Base-by-base conservation (phyloP, 2,888 invertebrate species). In the Venustoraphidia nigricollis region DNA sequence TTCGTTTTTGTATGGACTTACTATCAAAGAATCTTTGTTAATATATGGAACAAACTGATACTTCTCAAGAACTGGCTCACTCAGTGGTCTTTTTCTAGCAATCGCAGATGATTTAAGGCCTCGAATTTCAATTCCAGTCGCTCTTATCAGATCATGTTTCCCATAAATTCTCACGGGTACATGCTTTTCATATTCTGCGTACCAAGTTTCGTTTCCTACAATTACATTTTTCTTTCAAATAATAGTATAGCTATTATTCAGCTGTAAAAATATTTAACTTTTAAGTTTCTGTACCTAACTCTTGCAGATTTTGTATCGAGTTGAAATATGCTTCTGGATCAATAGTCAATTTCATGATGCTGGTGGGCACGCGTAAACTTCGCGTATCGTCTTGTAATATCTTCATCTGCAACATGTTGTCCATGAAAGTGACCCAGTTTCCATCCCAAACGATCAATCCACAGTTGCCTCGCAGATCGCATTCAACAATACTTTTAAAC, bases 371-470 rank as follows among this genome's bases (percentile, higher is more conserved):
- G 59, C 79, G 75, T 2, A 89, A 72, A 2, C 76, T 74, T 5
- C 83, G 69, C 0, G 79, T 77, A 55, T 83, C 79, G 40, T 75
- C 69, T 10, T 78, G 75, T 10, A 88, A 60, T 46, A 90, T 80
- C 57, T 79, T 76, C 55, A 86, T 74, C 66, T 92, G 92, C n/a
- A 93, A 70, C 78, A 92, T 81, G 46, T 85, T 84, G 65, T 92
- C 92, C 72, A 92, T 77, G 66, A 88, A 91, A 1, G 88, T 75
- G 10, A 89, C 81, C 90, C 90, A 93, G 66, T 90, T 88, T 57
- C 81, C 81, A 44, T 76, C 72, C 90, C 90, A 92, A 46, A 72
- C 64, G 8, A 78, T 61, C 17, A 67, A 66, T 1, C 75, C 77
- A 2, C 67, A 66, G 3, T 66, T 69, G 58, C 61, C 61, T 59